Base-by-base conservation (phyloP, 2,113 vertebrate genomes). In the Calyptommatus sinebrachiatus region DNA sequence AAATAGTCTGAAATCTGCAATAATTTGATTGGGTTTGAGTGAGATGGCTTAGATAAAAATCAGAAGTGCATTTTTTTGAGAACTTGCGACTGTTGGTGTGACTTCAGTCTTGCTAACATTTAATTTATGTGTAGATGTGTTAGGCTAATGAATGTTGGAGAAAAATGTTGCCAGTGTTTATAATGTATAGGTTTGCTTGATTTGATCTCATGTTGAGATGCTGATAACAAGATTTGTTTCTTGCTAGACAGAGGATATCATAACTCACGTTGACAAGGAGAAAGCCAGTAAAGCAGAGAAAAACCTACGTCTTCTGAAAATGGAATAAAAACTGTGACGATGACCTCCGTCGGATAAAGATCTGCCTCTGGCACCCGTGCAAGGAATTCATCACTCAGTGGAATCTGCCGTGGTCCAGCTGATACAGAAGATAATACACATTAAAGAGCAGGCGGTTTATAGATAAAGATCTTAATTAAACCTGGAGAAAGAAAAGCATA, bases 251-350 rank as follows among this genome's bases (percentile, higher is more conserved):
- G 29, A 63, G 26, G 4, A 11, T 31, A 71, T 11, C 29, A 50
- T 6, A 21, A 48, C 16, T 41, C 12, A 45, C n/a, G 10, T 62
- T 62, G 61, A 35, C 6, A 26, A 8, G 22, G 21, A 10, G 24
- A 16, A 26, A 41, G n/a, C 18, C 7, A 8, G 16, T 41, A 31
- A 6, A 45, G 60, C 18, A 62, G 11, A 45, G 29, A 18, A 8
- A 60, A 45, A 71, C 77, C 85, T 86, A 97, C 95, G 93, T 92
- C 91, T 84, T 82, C 71, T 50, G 95, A 91, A 67, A 93, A 90
- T 0, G 94, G 95, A 78, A 97, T 94, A 65, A 93, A 92, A 83
- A 96, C 91, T 0, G 96, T 95, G 45, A 95, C 4, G 1, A 95
- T 68, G 1, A 96, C 65, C 62, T 98, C 95, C 9, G 92, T 93